phyloP scores from a whole-genome alignment of 2,113 vertebrate species.

The Datnioides undecimradiatus region DNA sequence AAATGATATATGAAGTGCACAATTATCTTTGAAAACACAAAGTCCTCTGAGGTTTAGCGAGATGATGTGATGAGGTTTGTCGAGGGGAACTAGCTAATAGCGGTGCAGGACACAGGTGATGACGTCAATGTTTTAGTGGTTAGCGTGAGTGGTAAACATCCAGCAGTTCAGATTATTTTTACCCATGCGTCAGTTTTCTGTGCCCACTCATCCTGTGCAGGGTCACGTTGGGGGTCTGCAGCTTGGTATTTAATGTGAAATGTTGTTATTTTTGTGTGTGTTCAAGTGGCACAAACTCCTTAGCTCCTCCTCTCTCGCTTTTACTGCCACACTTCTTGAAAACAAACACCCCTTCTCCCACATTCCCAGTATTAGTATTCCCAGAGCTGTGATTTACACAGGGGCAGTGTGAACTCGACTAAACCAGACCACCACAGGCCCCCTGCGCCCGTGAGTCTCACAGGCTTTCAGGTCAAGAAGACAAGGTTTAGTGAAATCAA shows the following conservation, averaged over 20 bases:
- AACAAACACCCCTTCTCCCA: conserved; percentile 36
- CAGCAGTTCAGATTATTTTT: neutral
- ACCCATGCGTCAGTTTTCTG: neutral
- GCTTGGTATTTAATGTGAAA: neutral
- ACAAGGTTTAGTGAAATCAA: neutral
- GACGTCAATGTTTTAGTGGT: neutral
- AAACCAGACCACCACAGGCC: neutral
- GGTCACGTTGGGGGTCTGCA: neutral
- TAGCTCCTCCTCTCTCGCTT: neutral
- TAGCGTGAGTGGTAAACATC: neutral
- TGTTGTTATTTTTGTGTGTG: neutral
- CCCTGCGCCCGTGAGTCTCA: too few relatives aligned
- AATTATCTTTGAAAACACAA: neutral
- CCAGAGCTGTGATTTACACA: conserved; percentile 39
- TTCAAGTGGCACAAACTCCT: neutral
- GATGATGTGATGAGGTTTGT: neutral
- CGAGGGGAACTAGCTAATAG: neutral
- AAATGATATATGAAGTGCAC: neutral
- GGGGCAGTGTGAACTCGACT: conserved; percentile 31
- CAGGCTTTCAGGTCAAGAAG: conserved; percentile 10
- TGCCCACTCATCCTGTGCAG: neutral
- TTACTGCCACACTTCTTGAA: conserved; percentile 23
- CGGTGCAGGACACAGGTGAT: neutral
- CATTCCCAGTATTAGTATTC: conserved; percentile 67
- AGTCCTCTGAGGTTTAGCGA: neutral